A percentile compares a stretch with the other conserved stretches of the same genome.
Conservation (phyloP, 2,113 vertebrate species). For the Nothobranchius furzeri region DNA sequence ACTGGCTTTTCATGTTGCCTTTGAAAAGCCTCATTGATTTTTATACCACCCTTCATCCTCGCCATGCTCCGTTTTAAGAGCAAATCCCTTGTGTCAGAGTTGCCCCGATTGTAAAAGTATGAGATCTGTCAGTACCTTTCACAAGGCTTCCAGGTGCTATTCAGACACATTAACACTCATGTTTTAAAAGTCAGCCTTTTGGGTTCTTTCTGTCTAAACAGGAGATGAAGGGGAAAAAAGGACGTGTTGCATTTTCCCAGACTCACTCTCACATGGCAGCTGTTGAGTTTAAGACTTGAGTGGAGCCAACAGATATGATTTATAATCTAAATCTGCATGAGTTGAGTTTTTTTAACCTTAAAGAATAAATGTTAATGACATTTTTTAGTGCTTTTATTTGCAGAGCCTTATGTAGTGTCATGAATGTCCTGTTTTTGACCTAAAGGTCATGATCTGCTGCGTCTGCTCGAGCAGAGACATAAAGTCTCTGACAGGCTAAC, state of each 20-base stretch:
- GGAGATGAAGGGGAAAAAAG: constrained; percentile 17
- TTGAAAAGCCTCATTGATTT: constrained; percentile 79
- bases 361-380: too few species aligned
- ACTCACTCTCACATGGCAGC: constrained; percentile 2
- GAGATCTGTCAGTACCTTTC: constrained; percentile 66
- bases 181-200: constrained; percentile 26
- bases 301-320: too few species aligned
- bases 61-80: constrained; percentile 62
- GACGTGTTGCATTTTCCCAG: neutral
- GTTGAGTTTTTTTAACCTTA: too few species aligned
- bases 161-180: constrained; percentile 51
- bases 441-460: too few species aligned
- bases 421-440: too few species aligned
- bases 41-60: constrained; percentile 68
- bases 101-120: constrained; percentile 62
- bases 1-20: constrained; percentile 71
- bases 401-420: too few species aligned
- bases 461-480: too few species aligned
- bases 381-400: neutral
- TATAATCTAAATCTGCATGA: too few species aligned
- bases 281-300: neutral
- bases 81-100: constrained; percentile 66
- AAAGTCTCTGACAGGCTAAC: too few species aligned
- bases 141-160: constrained; percentile 59
- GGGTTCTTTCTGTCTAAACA: constrained; percentile 22